Evolutionary conservation across 1,140 invertebrate genomes (phyloP).

Genomic region (Conus ventricosus): DNA sequence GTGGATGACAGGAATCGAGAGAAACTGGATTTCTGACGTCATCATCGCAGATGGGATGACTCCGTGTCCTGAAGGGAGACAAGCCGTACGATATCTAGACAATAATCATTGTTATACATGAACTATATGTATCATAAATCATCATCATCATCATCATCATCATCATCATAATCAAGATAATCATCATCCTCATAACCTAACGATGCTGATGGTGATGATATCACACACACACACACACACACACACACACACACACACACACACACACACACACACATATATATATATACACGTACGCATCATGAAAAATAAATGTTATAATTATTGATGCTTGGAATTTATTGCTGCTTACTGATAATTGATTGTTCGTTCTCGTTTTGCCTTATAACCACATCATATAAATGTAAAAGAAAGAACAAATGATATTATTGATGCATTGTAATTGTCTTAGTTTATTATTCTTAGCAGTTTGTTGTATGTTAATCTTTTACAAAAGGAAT

Average conservation of each 20-base stretch:
- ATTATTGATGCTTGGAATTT: too few species aligned
- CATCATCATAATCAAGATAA: background rate
- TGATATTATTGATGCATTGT: too few species aligned
- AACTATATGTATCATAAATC: background rate
- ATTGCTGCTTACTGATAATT: too few species aligned
- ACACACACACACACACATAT: background rate
- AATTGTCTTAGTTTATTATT: too few species aligned
- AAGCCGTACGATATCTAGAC: background rate
- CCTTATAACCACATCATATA: too few species aligned
- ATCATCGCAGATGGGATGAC: background rate
- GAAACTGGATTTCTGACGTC: background rate
- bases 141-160: background rate
- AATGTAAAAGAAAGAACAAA: too few species aligned
- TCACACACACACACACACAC: background rate
- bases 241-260: constrained; percentile 21
- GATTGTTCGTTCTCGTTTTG: too few species aligned
- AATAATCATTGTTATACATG: background rate
- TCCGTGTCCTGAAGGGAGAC: background rate
- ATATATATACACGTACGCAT: too few species aligned
- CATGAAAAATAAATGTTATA: too few species aligned
- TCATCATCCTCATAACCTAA: background rate
- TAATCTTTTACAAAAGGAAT: too few species aligned
- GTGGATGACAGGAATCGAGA: background rate
- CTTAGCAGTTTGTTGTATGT: too few species aligned
- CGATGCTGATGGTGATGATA: background rate